Evolutionary conservation across 1,140 invertebrate species (phyloP).

Genomic region (Sycophila sp.): DNA sequence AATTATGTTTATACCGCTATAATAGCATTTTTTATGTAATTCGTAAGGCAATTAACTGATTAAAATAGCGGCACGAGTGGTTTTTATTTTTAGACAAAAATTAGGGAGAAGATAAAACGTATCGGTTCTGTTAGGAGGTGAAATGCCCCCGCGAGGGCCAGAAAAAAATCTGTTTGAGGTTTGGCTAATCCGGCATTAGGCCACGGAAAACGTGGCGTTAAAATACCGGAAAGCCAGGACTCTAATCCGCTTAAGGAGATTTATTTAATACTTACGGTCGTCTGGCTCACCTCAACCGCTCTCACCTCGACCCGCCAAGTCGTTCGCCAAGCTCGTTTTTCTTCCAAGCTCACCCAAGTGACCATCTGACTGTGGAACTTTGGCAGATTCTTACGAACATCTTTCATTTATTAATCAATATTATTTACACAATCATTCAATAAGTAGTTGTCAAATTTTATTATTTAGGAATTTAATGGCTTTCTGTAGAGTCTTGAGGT

Average conservation of each 20-base stretch:
- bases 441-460: neutral
- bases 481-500: too few species aligned
- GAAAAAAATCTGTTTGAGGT: constrained; percentile 56
- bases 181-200: constrained; percentile 55
- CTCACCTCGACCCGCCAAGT: constrained; percentile 42
- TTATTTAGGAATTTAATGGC: too few species aligned
- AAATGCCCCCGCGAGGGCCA: constrained; percentile 4
- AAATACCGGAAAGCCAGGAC: constrained; percentile 61
- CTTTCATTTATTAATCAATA: neutral
- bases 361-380: too few species aligned
- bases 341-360: neutral
- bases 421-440: neutral
- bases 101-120: too few species aligned
- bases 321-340: neutral
- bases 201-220: constrained; percentile 58
- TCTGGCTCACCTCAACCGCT: constrained; percentile 53
- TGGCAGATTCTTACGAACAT: neutral
- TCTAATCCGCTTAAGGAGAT: constrained; percentile 62
- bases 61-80: too few species aligned
- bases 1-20: too few species aligned
- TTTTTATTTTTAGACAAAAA: too few species aligned
- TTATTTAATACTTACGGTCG: constrained; percentile 62
- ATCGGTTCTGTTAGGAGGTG: neutral
- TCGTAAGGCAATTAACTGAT: too few species aligned
- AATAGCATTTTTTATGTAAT: too few species aligned